These are phyloP conservation scores for Myrmecobius fasciatus DNA, from an alignment of 2,113 vertebrate genomes.

Conservation along the genomic window DNA sequence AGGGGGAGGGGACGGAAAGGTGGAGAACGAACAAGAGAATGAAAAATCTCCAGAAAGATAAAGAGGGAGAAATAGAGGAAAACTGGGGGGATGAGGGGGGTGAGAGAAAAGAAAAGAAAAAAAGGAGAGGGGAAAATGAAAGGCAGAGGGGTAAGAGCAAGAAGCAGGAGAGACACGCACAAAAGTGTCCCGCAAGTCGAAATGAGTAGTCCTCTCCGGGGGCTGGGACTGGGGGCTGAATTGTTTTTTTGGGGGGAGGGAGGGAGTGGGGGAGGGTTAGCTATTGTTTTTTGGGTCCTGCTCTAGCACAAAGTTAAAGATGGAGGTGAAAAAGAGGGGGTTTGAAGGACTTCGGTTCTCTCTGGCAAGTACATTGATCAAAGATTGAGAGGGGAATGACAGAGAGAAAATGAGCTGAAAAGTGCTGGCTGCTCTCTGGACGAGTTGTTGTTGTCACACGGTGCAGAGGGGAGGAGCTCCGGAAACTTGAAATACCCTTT, in stretches of 20 bases:
- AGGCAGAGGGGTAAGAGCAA: conserved; percentile 70
- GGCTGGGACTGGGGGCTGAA: conserved; percentile 77
- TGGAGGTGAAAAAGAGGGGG: conserved; percentile 88
- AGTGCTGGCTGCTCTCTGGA: conserved; percentile 93
- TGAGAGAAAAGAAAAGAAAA: not conserved
- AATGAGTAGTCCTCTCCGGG: conserved; percentile 85
- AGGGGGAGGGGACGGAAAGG: conserved; percentile 64
- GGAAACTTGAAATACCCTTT: conserved; percentile 92
- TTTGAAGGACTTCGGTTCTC: conserved; percentile 86
- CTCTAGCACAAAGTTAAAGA: conserved; percentile 87
- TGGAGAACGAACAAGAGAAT: conserved; percentile 20
- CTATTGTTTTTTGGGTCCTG: conserved; percentile 84
- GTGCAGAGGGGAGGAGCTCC: conserved; percentile 95
- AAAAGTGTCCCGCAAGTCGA: conserved; percentile 82
- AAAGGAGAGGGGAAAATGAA: conserved; percentile 51
- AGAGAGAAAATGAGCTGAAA: conserved; percentile 97
- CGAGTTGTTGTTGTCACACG: conserved; percentile 99
- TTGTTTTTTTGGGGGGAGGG: conserved; percentile 74
- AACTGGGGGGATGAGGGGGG: not conserved
- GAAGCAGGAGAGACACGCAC: conserved; percentile 71
- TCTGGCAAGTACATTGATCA: conserved; percentile 94
- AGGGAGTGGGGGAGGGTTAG: conserved; percentile 72
- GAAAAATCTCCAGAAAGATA: conserved; percentile 18
- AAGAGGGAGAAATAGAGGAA: not conserved
- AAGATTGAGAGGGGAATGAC: conserved; percentile 95